Evolutionary conservation across 2,113 vertebrate genomes (phyloP).

Genomic region (Semicossyphus pulcher): DNA sequence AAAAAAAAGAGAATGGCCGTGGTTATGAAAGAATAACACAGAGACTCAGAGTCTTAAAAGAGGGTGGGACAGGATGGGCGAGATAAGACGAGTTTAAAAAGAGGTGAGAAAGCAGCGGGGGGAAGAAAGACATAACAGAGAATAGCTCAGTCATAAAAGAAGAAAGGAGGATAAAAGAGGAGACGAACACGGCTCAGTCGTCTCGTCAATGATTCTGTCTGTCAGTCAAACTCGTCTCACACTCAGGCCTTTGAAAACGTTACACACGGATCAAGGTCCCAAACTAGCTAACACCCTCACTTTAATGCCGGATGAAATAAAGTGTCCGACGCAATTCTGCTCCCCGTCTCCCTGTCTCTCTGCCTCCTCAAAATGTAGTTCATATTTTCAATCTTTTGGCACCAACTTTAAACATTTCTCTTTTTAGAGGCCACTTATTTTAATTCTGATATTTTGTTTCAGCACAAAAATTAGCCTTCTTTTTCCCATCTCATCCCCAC

Average conservation of each 20-base stretch:
- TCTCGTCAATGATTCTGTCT: slow-evolving; percentile 42
- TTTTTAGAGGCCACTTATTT: neutral
- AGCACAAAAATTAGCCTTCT: too few species aligned
- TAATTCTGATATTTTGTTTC: too few species aligned
- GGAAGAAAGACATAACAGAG: neutral
- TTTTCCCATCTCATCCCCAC: too few species aligned
- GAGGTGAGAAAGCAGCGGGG: slow-evolving; percentile 3
- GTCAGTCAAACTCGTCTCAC: slow-evolving; percentile 52
- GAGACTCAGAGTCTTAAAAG: neutral
- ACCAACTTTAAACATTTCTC: neutral
- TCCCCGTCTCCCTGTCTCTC: neutral
- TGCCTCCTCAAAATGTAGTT: neutral
- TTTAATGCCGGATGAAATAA: slow-evolving; percentile 17
- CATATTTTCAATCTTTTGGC: neutral
- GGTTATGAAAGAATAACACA: too few species aligned
- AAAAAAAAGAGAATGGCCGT: too few species aligned
- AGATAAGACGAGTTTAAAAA: neutral
- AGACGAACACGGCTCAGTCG: slow-evolving; percentile 28
- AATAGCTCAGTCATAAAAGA: slow-evolving; percentile 41
- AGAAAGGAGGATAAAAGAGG: slow-evolving; percentile 36
- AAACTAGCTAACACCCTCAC: slow-evolving; percentile 32
- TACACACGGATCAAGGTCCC: slow-evolving; percentile 33
- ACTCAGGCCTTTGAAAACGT: slow-evolving; percentile 43
- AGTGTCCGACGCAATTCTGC: slow-evolving; percentile 9
- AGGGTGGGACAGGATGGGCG: neutral